phyloP scores from a whole-genome alignment of 2,888 invertebrate genomes.

The Anaspis maculata region DNA sequence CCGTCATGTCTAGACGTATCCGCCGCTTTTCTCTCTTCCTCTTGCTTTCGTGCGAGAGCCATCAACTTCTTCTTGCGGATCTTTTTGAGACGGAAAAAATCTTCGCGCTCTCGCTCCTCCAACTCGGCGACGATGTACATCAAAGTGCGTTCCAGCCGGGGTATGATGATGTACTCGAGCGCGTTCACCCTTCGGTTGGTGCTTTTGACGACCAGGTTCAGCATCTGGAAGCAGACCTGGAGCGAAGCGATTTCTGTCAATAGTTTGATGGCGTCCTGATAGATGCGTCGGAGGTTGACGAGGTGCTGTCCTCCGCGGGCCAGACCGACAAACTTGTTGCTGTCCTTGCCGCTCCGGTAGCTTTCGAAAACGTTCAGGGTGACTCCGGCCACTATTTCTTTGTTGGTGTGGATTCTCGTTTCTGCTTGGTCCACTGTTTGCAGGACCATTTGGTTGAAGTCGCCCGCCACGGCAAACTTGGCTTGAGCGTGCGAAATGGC shows the following conservation, averaged over 20 bases:
- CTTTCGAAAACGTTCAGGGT: constrained; percentile 93
- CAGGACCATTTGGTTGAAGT: constrained; percentile 94
- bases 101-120: constrained; percentile 97
- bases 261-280: constrained; percentile 89
- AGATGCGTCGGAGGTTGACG: constrained; percentile 95
- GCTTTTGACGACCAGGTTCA: constrained; percentile 98
- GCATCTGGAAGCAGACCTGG: constrained; percentile 95
- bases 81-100: constrained; percentile 91
- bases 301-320: constrained; percentile 97
- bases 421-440: constrained; percentile 98
- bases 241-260: constrained; percentile 94
- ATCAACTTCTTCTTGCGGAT: constrained; percentile 97
- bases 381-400: constrained; percentile 96
- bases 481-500: constrained; percentile 97
- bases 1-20: no score
- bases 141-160: constrained; percentile 90
- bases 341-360: constrained; percentile 90
- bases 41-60: no score
- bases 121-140: constrained; percentile 96
- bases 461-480: constrained; percentile 90
- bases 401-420: constrained; percentile 92
- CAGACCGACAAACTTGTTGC: constrained; percentile 92
- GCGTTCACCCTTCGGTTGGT: constrained; percentile 99
- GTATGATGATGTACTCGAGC: constrained; percentile 98
- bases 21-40: no score